Evolutionary conservation across 2,797 vertebrate species (phyloP).

Genomic region (Sciurus carolinensis): DNA sequence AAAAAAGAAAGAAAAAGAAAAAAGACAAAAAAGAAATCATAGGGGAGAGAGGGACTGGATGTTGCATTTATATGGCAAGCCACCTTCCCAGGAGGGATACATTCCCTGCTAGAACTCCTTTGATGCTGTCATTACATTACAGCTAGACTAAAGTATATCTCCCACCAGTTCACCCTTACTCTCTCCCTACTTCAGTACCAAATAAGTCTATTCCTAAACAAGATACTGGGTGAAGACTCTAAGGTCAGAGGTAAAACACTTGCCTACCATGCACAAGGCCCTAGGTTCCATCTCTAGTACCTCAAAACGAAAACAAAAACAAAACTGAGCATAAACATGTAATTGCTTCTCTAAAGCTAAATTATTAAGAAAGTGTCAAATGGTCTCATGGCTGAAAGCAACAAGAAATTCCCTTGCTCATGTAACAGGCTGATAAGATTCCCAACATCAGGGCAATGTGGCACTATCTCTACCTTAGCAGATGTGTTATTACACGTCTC

Average conservation of each 20-base stretch:
- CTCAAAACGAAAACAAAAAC: neutral
- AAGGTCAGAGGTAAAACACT: neutral
- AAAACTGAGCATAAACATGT: neutral
- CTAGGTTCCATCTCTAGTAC: neutral
- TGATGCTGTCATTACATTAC: neutral
- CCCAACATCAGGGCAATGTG: neutral
- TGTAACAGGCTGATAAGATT: neutral
- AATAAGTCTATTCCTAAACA: neutral
- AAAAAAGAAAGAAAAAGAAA: neutral
- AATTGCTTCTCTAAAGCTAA: conserved; percentile 17
- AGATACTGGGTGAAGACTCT: neutral
- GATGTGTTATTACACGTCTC: too few species aligned
- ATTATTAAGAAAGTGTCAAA: neutral
- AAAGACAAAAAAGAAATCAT: conserved; percentile 8
- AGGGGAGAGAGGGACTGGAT: neutral
- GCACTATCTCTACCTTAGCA: neutral
- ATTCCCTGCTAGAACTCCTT: neutral
- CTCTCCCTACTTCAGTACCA: neutral
- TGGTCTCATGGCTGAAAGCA: neutral
- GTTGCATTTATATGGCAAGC: neutral
- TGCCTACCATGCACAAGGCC: neutral
- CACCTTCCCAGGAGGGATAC: neutral
- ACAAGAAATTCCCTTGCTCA: neutral
- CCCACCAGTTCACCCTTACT: neutral
- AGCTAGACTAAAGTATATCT: neutral